phyloP scores from a whole-genome alignment of 92 coral and sea anemone genomes.

The Phenganax subtilis region DNA sequence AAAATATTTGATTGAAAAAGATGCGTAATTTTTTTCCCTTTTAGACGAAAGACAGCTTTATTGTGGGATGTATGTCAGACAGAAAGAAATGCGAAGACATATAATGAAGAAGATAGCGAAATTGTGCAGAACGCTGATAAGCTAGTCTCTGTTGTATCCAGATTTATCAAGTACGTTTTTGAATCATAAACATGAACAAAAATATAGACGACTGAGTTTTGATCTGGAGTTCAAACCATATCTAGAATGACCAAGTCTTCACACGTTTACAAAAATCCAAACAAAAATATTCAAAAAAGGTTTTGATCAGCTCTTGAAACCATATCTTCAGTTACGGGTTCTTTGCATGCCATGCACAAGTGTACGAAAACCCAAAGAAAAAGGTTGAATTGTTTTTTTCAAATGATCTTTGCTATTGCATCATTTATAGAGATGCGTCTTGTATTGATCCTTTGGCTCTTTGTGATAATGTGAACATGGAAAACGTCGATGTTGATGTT shows the following conservation, averaged over 20 bases:
- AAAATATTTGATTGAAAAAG: background rate
- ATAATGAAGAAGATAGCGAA: slow-evolving; percentile 96
- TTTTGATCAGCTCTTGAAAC: no score
- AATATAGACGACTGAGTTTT: background rate
- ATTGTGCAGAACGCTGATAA: slow-evolving; percentile 75
- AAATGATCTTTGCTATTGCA: background rate
- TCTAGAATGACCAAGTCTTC: no score
- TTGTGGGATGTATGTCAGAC: slow-evolving; percentile 86
- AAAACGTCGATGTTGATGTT: slow-evolving; percentile 63
- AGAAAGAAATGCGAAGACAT: slow-evolving; percentile 84
- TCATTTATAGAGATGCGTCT: slow-evolving; percentile 53
- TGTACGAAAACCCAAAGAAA: background rate
- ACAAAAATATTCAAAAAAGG: no score
- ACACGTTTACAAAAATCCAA: no score
- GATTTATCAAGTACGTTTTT: slow-evolving; percentile 65
- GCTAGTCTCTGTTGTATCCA: slow-evolving; percentile 61
- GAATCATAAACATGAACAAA: background rate
- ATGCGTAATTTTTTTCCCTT: background rate
- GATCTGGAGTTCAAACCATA: no score
- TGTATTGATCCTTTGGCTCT: slow-evolving; percentile 77
- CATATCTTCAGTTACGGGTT: no score
- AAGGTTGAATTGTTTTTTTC: background rate
- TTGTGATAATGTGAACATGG: slow-evolving; percentile 63
- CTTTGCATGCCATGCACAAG: no score
- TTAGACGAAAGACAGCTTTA: slow-evolving; percentile 74